Percentiles rank a stretch among this genome's conserved stretches.
Evolutionary conservation across 30 jellyfish, hydroid and myxozoan genomes (phyloP).

Genomic region (Sanderia malayensis): DNA sequence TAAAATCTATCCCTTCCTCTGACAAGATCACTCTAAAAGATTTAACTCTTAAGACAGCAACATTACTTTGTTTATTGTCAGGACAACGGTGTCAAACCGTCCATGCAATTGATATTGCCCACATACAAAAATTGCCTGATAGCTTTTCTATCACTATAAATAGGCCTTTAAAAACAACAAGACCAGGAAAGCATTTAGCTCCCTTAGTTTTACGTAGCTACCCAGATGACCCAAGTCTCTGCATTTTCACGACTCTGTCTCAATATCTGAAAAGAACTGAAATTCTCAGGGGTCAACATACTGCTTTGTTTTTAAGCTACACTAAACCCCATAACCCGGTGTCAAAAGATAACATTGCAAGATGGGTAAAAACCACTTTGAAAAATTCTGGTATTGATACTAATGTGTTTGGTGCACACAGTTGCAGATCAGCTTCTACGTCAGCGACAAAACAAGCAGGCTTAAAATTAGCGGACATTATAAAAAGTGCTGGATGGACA

Average conservation of each 20-base stretch:
- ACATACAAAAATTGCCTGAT: neutral
- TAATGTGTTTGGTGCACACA: constrained; percentile 1
- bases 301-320: constrained; percentile 13
- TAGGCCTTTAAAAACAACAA: constrained; percentile 9
- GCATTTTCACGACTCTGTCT: constrained; percentile 5
- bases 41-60: constrained; percentile 2
- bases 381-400: constrained; percentile 23
- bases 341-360: constrained; percentile 7
- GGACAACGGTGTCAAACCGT: constrained; percentile 51
- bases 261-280: constrained; percentile 10
- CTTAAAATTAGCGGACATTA: neutral
- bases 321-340: constrained; percentile 26
- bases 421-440: constrained; percentile 31
- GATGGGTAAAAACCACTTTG: constrained; percentile 25
- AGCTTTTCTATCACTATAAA: neutral
- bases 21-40: neutral
- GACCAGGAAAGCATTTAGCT: constrained; percentile 21
- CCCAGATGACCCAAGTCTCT: constrained; percentile 19
- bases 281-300: neutral
- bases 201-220: constrained; percentile 19
- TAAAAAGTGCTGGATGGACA: constrained; percentile 28
- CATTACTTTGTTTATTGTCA: neutral
- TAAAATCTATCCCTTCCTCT: neutral
- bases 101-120: neutral
- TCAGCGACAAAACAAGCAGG: constrained; percentile 11